These are phyloP conservation scores for Gryllus longicercus DNA, from an alignment of 2,888 invertebrate genomes.

Conservation along the genomic window DNA sequence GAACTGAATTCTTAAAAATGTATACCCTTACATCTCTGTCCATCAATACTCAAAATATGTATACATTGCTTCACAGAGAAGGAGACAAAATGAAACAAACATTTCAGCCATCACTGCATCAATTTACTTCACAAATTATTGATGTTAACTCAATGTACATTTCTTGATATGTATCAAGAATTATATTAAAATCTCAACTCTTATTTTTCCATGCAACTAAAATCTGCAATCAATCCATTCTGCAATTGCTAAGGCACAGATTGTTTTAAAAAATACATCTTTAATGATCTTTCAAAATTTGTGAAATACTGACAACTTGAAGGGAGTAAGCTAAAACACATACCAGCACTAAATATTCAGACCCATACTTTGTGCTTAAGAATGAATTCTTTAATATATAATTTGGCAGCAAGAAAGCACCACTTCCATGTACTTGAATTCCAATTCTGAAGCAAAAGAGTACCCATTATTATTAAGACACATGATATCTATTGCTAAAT, in stretches of 20 bases:
- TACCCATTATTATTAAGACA: background rate
- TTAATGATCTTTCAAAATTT: background rate
- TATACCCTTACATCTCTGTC: background rate
- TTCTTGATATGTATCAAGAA: background rate
- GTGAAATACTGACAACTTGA: background rate
- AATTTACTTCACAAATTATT: background rate
- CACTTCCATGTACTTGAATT: background rate
- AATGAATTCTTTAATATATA: background rate
- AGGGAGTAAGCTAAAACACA: background rate
- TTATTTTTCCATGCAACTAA: background rate
- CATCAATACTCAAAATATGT: background rate
- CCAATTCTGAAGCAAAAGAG: background rate
- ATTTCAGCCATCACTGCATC: background rate
- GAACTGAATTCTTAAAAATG: background rate
- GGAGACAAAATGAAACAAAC: background rate
- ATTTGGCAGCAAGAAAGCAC: background rate
- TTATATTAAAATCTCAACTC: background rate
- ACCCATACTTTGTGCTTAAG: background rate
- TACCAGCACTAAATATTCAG: background rate
- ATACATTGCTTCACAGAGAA: background rate
- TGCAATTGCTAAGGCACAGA: slow-evolving; percentile 11
- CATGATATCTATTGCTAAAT: too few relatives aligned
- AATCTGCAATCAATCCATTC: slow-evolving; percentile 10
- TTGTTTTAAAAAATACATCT: slow-evolving; percentile 1
- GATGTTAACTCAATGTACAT: background rate